Evolutionary conservation across 64 coral and sea anemone genomes (phyloP).

Genomic region (Porites lutea): DNA sequence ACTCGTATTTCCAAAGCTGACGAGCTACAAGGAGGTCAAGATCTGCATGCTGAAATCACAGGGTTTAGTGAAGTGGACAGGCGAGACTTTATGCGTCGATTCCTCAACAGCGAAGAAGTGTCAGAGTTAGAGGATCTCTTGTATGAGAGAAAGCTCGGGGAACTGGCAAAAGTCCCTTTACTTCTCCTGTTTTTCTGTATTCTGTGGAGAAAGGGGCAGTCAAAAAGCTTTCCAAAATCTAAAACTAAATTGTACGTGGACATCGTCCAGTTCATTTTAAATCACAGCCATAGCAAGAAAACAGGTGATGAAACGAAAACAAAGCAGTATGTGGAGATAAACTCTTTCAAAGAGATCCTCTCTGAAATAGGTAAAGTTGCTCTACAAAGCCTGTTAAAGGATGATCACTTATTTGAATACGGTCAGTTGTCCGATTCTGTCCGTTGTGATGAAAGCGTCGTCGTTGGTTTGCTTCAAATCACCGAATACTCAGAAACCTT

Average conservation of each 20-base stretch:
- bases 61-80: not conserved
- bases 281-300: not conserved
- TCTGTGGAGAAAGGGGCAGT: not conserved
- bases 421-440: not conserved
- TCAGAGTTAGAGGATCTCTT: not conserved
- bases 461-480: constrained; percentile 17
- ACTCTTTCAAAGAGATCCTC: not conserved
- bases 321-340: not conserved
- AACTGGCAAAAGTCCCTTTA: not conserved
- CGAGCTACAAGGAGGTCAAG: not conserved
- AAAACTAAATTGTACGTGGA: constrained; percentile 14
- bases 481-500: not conserved
- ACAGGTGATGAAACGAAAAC: not conserved
- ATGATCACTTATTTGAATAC: not conserved
- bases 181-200: not conserved
- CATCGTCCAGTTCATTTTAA: constrained; percentile 1
- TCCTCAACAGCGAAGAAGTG: not conserved
- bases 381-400: not conserved
- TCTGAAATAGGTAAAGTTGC: constrained; percentile 3
- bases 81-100: not conserved
- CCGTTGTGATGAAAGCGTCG: not conserved
- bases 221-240: not conserved
- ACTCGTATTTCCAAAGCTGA: constrained; percentile 19
- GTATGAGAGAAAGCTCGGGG: not conserved
- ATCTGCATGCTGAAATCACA: not conserved